These are phyloP conservation scores for Hypocryptadius cinnamomeus DNA, from an alignment of 2,113 vertebrate genomes.

Conservation along the genomic window DNA sequence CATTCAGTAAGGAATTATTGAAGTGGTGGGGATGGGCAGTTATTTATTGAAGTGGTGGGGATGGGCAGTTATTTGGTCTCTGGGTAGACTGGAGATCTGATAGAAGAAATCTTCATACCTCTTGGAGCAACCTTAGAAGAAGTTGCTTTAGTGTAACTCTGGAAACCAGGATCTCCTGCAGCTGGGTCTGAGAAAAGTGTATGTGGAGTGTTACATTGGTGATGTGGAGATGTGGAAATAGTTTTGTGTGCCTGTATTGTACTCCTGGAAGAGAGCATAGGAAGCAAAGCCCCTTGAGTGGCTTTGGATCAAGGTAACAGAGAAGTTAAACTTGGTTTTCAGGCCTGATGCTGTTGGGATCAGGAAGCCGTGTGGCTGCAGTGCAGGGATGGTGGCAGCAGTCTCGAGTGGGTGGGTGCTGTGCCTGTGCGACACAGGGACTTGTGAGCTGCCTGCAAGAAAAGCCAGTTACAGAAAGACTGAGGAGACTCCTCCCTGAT, in stretches of 20 bases:
- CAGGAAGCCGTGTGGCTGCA: fast-evolving
- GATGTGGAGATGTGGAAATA: neutral
- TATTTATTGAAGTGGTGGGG: neutral
- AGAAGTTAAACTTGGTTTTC: neutral
- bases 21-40: neutral
- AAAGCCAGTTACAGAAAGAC: neutral
- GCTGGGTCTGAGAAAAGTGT: neutral
- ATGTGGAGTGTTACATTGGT: neutral
- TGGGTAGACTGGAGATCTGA: neutral
- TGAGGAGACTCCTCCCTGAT: neutral
- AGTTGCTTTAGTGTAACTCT: neutral
- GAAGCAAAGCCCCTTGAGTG: neutral
- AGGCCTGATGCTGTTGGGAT: neutral
- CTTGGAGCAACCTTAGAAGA: neutral
- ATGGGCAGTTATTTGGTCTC: neutral
- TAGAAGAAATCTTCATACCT: neutral
- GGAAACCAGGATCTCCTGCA: neutral
- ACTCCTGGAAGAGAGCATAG: neutral
- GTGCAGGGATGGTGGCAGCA: neutral
- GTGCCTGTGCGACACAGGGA: neutral
- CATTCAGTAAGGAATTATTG: neutral
- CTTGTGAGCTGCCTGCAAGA: neutral
- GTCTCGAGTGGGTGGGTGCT: fast-evolving
- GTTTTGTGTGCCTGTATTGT: neutral
- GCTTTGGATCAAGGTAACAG: fast-evolving